phyloP scores from a whole-genome alignment of 2,888 invertebrate genomes.

The Tanypteryx hageni region DNA sequence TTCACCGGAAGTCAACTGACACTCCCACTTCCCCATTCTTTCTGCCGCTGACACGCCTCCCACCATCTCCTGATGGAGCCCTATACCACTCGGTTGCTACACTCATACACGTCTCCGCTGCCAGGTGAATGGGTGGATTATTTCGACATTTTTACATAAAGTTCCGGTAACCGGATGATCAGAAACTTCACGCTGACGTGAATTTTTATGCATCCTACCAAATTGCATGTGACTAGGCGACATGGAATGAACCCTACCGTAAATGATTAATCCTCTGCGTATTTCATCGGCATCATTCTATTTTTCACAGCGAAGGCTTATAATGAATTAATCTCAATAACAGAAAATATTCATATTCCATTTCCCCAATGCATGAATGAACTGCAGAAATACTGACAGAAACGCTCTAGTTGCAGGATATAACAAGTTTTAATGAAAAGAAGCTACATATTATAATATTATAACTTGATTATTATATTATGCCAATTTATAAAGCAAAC shows the following conservation, averaged over 20 bases:
- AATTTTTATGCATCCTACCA: background rate
- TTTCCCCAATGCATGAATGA: too few species aligned
- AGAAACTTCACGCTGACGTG: background rate
- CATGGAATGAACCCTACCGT: background rate
- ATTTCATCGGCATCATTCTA: too few species aligned
- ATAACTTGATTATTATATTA: too few species aligned
- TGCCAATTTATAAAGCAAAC: too few species aligned
- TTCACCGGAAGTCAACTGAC: conserved; percentile 62
- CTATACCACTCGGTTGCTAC: conserved; percentile 47
- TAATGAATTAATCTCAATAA: too few species aligned
- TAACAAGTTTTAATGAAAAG: too few species aligned
- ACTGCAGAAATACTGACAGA: too few species aligned
- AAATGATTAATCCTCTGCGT: too few species aligned
- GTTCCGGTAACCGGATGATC: background rate
- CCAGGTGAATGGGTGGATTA: conserved; percentile 30
- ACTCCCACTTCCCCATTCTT: conserved; percentile 64
- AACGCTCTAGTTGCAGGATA: too few species aligned
- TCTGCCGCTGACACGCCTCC: conserved; percentile 52
- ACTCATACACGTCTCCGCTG: conserved; percentile 9
- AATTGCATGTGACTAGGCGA: background rate
- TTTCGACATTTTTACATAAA: conserved; percentile 37
- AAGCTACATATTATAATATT: too few species aligned
- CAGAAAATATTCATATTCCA: too few species aligned
- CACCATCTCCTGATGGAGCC: conserved; percentile 41
- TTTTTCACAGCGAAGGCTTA: too few species aligned